Evolutionary conservation across 2,888 invertebrate genomes (phyloP).

Genomic region (Chelonus formosanus): DNA sequence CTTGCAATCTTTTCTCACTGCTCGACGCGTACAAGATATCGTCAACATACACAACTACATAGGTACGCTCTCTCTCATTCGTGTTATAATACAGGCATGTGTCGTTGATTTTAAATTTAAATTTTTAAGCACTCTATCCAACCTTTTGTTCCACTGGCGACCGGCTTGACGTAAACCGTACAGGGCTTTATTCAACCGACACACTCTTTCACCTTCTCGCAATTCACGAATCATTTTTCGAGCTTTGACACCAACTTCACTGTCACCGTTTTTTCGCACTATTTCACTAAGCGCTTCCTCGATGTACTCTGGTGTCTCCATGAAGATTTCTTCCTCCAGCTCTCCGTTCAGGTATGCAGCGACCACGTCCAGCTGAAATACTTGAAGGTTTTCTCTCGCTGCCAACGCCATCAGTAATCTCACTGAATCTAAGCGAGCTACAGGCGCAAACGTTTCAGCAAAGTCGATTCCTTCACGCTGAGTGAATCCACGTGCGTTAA

Average conservation of each 20-base stretch:
- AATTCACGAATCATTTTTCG: conserved; percentile 8
- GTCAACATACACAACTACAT: conserved; percentile 24
- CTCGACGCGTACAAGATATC: conserved; percentile 24
- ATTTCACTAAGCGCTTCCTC: conserved; percentile 21
- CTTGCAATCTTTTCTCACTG: not conserved
- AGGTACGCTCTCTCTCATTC: not conserved
- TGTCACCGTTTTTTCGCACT: conserved; percentile 10
- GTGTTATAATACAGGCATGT: conserved; percentile 20
- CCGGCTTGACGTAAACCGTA: conserved; percentile 21
- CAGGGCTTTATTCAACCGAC: conserved; percentile 12
- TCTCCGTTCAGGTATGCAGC: conserved; percentile 45
- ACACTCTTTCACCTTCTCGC: conserved; percentile 13
- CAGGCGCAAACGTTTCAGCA: conserved; percentile 41
- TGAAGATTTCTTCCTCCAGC: conserved; percentile 40
- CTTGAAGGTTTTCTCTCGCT: conserved; percentile 35
- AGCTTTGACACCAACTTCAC: conserved; percentile 11
- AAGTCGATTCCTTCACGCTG: conserved; percentile 43
- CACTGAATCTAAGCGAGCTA: conserved; percentile 39
- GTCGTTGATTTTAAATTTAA: conserved; percentile 1
- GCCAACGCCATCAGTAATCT: conserved; percentile 42
- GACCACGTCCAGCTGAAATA: conserved; percentile 44
- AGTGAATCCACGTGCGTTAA: conserved; percentile 41
- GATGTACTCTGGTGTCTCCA: conserved; percentile 34
- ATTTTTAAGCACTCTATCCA: not conserved
- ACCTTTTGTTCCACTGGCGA: conserved; percentile 16